phyloP scores from a whole-genome alignment of 2,113 vertebrate species.

The Cyanocitta stelleri region DNA sequence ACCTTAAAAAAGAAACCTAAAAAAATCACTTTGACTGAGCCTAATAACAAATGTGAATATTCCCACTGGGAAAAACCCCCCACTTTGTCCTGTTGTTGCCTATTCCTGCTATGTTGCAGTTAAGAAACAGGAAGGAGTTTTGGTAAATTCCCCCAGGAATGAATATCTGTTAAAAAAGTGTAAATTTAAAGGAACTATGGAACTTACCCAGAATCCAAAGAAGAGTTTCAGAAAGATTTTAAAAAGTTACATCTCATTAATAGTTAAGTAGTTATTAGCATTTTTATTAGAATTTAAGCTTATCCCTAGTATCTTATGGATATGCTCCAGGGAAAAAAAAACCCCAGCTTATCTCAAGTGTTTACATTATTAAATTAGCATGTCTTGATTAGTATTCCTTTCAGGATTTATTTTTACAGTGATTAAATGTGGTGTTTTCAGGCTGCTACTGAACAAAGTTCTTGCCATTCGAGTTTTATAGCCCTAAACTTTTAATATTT shows the following conservation, averaged over 20 bases:
- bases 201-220: neutral
- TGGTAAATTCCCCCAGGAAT: neutral
- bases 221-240: neutral
- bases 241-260: neutral
- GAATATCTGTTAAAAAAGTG: neutral
- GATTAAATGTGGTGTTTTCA: neutral
- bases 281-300: neutral
- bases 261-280: neutral
- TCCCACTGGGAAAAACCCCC: neutral
- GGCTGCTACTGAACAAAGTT: neutral
- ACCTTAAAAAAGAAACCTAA: neutral
- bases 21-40: neutral
- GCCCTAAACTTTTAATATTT: neutral
- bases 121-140: neutral
- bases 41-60: neutral
- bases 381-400: neutral
- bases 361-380: neutral
- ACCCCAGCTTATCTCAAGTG: rapidly evolving
- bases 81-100: neutral
- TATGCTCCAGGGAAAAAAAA: neutral
- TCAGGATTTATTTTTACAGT: neutral
- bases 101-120: neutral
- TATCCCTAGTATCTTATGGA: neutral
- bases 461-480: neutral
- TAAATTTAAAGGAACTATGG: neutral